Evolutionary conservation across 1,140 invertebrate species (phyloP), one percentile per base, ranked within the genome.

Genomic region (Lerema accius): DNA sequence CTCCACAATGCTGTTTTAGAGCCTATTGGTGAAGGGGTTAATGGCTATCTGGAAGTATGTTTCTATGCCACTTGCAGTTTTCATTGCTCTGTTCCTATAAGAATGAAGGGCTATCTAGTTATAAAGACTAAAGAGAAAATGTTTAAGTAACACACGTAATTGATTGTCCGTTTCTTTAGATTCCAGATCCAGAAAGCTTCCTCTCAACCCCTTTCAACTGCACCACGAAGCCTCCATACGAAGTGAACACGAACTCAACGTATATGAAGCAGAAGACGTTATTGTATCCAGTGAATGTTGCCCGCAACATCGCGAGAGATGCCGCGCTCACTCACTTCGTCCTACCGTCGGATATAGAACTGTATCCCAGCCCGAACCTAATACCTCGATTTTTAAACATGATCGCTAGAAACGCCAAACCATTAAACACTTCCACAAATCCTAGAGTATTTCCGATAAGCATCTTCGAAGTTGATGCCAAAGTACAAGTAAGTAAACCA

Each of bases 211-310:
- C 92, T 35, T 95, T 93, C 77, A 96, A 96, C 77, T 96, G 96
- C 76, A 92, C 94, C 0, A 70, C 92, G 4, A 92, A 92, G 0
- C 91, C 95, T 0, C 95, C 95, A 0, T 96, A 95, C 92, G 78
- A 92, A 0, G 95, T 95, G 69, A 91, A 94, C 6, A 92, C 92
- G 0, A 78, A 70, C 4, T 92, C 93, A 37, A 94, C 96, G 69
- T 97, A 96, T 85, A 97, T 96, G 83, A 93, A 92, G 13, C 93
- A 95, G 53, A 96, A 95, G 79, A 96, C 94, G 73, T 89, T 97
- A 0, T 82, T 96, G 0, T 98, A 98, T 82, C 97, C 97, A 0
- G 96, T 98, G 9, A 97, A 98, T 80, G 95, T 97, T 0, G 96
- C 95, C 0, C 90, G 97, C 6, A 98, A 98, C 80, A 93, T 98